phyloP scores from a whole-genome alignment of 2,797 vertebrate species.

The Sebastes iracundus region DNA sequence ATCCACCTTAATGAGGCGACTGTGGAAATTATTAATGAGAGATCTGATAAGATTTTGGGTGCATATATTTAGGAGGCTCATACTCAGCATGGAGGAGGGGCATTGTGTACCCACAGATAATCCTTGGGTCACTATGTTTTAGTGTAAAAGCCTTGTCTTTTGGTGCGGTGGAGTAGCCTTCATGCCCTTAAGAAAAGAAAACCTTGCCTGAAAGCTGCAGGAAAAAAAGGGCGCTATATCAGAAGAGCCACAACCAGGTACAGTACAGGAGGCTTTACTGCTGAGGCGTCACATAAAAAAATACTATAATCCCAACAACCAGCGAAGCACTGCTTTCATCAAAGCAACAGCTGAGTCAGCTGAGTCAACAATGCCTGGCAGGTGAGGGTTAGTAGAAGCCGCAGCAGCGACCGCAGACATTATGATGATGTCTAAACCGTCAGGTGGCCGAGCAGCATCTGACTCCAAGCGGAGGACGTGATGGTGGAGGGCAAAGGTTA shows the following conservation, averaged over 20 bases:
- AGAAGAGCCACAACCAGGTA: slow-evolving; percentile 17
- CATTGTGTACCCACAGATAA: background rate
- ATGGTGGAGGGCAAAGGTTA: background rate
- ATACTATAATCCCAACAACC: slow-evolving; percentile 12
- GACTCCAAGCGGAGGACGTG: background rate
- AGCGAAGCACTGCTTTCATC: background rate
- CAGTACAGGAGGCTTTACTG: slow-evolving; percentile 29
- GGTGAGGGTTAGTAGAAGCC: background rate
- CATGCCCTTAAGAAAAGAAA: background rate
- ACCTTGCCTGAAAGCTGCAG: background rate
- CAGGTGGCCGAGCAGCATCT: background rate
- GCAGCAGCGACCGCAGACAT: background rate
- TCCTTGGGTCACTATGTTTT: background rate
- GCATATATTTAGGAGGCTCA: background rate
- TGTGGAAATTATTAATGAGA: slow-evolving; percentile 10
- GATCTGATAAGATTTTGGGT: background rate
- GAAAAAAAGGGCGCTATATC: slow-evolving; percentile 17
- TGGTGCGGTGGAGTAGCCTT: background rate
- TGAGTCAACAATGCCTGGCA: background rate
- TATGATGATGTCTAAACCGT: background rate
- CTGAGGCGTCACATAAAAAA: slow-evolving; percentile 31
- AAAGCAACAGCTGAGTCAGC: slow-evolving; percentile 26
- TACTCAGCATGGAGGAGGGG: background rate
- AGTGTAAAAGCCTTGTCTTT: background rate
- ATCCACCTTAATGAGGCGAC: slow-evolving; percentile 9